Percentiles rank a stretch among this genome's conserved stretches.
Evolutionary conservation across 2,113 vertebrate species (phyloP).

Genomic region (Vombatus ursinus): DNA sequence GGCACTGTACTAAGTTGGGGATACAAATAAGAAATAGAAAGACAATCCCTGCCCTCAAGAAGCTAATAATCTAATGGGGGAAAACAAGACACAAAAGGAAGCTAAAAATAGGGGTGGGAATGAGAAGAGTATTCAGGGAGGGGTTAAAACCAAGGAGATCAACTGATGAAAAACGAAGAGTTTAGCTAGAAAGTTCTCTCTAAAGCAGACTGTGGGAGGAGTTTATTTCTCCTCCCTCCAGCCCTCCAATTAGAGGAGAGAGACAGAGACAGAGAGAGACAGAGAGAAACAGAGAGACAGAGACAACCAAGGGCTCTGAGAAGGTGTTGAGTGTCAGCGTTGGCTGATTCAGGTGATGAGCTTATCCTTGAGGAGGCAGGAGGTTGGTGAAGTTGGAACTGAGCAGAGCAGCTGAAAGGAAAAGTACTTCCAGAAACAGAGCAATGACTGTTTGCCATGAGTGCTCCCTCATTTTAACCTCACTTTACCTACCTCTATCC

Average conservation of each 20-base stretch:
- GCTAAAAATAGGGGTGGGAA: neutral
- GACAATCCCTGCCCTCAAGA: neutral
- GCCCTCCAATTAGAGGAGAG: neutral
- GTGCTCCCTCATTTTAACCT: neutral
- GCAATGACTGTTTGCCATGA: neutral
- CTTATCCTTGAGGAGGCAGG: neutral
- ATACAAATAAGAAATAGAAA: neutral
- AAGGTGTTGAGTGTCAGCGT: neutral
- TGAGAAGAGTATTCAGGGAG: neutral
- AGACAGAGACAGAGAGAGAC: too few species aligned
- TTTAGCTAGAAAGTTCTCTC: too few species aligned
- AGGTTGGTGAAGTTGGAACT: neutral
- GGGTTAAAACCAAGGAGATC: neutral
- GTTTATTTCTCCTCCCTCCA: too few species aligned
- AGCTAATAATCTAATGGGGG: neutral
- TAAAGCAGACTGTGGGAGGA: too few species aligned
- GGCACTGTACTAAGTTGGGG: neutral
- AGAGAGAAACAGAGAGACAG: too few species aligned
- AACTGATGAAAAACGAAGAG: too few species aligned
- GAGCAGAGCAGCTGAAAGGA: neutral
- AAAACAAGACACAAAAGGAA: neutral
- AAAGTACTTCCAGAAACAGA: neutral
- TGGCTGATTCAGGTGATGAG: neutral
- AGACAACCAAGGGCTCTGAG: neutral
- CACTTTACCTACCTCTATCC: neutral